A percentile compares a stretch with the other conserved stretches of the same genome.
Conservation (phyloP, 2,888 invertebrate species). For the Meloe dianella region DNA sequence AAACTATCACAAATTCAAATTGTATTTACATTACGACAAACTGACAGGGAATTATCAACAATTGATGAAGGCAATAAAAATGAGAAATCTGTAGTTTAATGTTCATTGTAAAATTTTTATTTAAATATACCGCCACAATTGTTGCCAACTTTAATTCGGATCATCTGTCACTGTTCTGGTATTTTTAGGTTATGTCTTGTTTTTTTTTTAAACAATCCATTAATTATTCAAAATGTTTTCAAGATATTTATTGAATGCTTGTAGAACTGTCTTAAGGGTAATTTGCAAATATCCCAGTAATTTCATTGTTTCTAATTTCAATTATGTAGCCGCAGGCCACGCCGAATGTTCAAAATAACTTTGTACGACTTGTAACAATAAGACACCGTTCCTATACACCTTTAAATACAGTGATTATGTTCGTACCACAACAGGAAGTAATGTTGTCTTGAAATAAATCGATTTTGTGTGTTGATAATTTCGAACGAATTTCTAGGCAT, state of each 20-base stretch:
- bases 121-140: constrained; percentile 1
- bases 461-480: not conserved
- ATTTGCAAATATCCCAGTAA: not conserved
- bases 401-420: constrained; percentile 91
- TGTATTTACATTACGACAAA: constrained; percentile 79
- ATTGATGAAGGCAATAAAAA: constrained; percentile 9
- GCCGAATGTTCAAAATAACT: constrained; percentile 10
- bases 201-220: constrained; percentile 6
- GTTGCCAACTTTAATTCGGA: not conserved
- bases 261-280: constrained; percentile 17
- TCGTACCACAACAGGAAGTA: constrained; percentile 99
- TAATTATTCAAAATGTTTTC: constrained; percentile 23
- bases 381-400: constrained; percentile 66
- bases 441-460: constrained; percentile 16
- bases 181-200: constrained; percentile 28
- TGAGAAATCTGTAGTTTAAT: not conserved
- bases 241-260: constrained; percentile 20
- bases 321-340: constrained; percentile 18
- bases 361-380: constrained; percentile 29
- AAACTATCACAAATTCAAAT: constrained; percentile 77
- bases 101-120: not conserved
- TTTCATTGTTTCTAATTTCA: not conserved
- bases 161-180: not conserved
- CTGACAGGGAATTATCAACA: constrained; percentile 58
- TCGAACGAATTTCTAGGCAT: constrained; percentile 73